These are phyloP conservation scores for Neoniphon sammara DNA, from an alignment of 2,797 vertebrate genomes.

Conservation along the genomic window DNA sequence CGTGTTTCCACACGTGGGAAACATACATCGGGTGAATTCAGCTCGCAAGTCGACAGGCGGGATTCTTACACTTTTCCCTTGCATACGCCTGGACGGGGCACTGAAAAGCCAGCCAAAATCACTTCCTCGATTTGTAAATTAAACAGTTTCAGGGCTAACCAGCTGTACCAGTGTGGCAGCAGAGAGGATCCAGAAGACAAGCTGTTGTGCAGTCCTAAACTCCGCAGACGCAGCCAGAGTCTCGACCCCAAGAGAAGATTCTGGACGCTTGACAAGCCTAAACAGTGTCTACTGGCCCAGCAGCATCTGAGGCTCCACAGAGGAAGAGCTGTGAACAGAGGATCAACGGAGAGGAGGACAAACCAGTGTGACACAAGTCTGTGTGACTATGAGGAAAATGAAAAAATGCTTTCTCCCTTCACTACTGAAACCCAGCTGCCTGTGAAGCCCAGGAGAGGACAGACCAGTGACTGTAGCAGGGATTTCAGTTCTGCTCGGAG, in stretches of 20 bases:
- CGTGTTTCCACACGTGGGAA: not conserved
- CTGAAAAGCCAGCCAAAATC: not conserved
- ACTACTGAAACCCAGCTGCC: slow-evolving; percentile 13
- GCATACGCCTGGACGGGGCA: not conserved
- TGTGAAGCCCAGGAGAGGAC: not conserved
- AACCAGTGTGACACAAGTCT: slow-evolving; percentile 16
- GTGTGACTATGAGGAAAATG: slow-evolving; percentile 32
- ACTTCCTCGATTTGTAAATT: not conserved
- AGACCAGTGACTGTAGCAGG: not conserved
- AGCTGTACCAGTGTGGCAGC: not conserved
- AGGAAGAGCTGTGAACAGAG: not conserved
- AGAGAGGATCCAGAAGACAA: slow-evolving; percentile 39
- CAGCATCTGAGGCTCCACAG: slow-evolving; percentile 7
- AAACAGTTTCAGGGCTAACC: slow-evolving; percentile 1
- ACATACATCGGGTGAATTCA: not conserved
- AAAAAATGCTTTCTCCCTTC: slow-evolving; percentile 52
- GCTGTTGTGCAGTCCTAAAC: not conserved
- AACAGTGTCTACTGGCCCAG: not conserved
- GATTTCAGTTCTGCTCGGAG: not conserved
- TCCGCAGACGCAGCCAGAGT: slow-evolving; percentile 19
- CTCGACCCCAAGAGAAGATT: slow-evolving; percentile 39
- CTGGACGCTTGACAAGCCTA: slow-evolving; percentile 16
- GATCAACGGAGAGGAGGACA: not conserved
- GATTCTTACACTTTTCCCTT: not conserved
- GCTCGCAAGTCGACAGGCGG: not conserved